A percentile compares a stretch with the other conserved stretches of the same genome.
Evolutionary conservation across 2,888 invertebrate species (phyloP).

Genomic region (Drosophila affinis): DNA sequence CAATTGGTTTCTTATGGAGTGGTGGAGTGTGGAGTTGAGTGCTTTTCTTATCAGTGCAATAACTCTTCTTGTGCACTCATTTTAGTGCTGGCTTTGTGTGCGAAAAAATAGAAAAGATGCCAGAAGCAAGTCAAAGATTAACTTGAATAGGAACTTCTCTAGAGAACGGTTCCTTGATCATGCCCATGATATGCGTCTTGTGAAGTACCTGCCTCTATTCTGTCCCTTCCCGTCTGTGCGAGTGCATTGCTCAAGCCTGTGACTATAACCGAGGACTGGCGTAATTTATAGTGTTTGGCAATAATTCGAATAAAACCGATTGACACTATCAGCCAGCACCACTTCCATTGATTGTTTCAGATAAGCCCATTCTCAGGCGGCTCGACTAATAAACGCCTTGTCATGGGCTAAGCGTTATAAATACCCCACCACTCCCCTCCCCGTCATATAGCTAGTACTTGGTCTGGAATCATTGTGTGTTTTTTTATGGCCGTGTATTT

Average conservation of each 20-base stretch:
- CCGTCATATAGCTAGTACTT: slow-evolving; percentile 19
- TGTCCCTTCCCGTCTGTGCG: neutral
- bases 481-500: slow-evolving; percentile 30
- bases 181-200: no score
- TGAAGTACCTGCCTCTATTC: no score
- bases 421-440: slow-evolving; percentile 1
- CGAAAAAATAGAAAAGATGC: no score
- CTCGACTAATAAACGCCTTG: slow-evolving; percentile 31
- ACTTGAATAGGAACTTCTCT: no score
- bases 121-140: neutral
- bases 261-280: slow-evolving; percentile 14
- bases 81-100: no score
- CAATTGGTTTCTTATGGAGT: slow-evolving; percentile 22
- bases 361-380: slow-evolving; percentile 40
- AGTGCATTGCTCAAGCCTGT: neutral
- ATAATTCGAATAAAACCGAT: slow-evolving; percentile 35
- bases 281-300: slow-evolving; percentile 23
- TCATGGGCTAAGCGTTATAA: slow-evolving; percentile 29
- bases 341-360: slow-evolving; percentile 15
- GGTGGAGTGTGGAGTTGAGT: neutral
- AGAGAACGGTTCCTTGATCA: no score
- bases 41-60: neutral
- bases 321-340: slow-evolving; percentile 29
- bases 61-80: neutral
- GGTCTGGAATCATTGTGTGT: slow-evolving; percentile 25